Conservation (phyloP, 30 jellyfish, hydroid and myxozoan genomes). For the Aurelia aurita region DNA sequence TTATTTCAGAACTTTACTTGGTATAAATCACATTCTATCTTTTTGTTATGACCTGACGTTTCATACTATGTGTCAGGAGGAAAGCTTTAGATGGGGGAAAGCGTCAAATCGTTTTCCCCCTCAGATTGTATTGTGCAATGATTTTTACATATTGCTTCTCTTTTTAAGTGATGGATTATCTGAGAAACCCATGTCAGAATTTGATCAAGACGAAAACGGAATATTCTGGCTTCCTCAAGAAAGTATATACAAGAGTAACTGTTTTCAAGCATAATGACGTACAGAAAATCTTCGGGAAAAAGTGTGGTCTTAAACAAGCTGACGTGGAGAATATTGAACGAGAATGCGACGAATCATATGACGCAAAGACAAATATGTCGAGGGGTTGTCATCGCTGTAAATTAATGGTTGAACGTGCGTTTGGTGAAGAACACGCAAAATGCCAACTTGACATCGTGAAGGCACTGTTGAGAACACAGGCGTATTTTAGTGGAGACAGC, state of each 20-base stretch:
- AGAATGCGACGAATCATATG: background rate
- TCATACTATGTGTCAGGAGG: too few species aligned
- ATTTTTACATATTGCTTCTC: background rate
- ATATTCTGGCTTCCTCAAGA: background rate
- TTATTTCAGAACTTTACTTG: too few species aligned
- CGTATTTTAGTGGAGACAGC: background rate
- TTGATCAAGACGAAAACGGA: background rate
- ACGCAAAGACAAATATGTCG: background rate
- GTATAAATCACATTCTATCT: too few species aligned
- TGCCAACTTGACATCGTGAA: conserved; percentile 10
- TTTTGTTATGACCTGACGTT: too few species aligned
- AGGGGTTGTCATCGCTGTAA: background rate
- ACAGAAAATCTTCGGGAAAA: background rate
- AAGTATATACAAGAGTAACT: background rate
- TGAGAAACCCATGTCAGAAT: background rate
- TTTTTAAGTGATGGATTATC: conserved; percentile 3
- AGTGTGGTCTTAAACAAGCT: background rate
- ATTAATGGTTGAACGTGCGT: background rate
- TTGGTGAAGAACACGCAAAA: background rate
- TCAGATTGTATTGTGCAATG: too few species aligned
- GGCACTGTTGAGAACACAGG: conserved; percentile 3
- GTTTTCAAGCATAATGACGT: background rate
- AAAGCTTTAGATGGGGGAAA: too few species aligned
- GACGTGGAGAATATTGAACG: conserved; percentile 25
- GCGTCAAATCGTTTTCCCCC: too few species aligned